Evolutionary conservation across 2,797 vertebrate species (phyloP), one percentile per base, ranked within the genome.

Genomic region (Arctocebus calabarensis): DNA sequence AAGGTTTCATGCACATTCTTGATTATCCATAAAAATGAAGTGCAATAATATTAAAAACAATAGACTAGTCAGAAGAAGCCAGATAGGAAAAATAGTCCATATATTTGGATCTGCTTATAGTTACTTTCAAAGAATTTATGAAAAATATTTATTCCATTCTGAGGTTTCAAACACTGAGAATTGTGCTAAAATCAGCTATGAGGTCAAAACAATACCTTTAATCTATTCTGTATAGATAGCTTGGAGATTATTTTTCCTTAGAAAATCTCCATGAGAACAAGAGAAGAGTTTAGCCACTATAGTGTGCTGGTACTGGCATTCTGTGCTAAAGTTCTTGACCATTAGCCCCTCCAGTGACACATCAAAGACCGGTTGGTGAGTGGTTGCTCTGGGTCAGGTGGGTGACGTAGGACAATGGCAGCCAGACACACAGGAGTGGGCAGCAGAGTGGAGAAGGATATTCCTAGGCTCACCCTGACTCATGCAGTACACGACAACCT

Each of bases 1-100:
- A 97, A 95, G 83, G 75, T 94, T 96, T 94, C 91, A 87, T 87
- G 84, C 71, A 94, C 90, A 94, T 86, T 96, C 96, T 90, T 97
- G 97, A 96, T 94, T 96, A 96, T 84, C 95, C 84, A 89, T 95
- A 94, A 97, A 96, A 97, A 93, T 90, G 90, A 97, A 96, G 90
- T 91, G 52, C 66, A 55, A 68, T 91, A 91, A 95, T 95, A 97
- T 93, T 95, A 95, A 96, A 96, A 94, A 79, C 92, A 96, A 77
- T 79, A 86, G 88, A 86, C 73, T 85, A 91, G 92, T 94, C 90
- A 84, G 73, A 92, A 96, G 88, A 97, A 94, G 52, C n/a, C 94
- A 92, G 89, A 73, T 4, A 85, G 84, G 82, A 95, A 96, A 96
- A 89, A 95, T 12, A 94, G 73, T 89, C 81, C 74, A 74, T 96